phyloP scores from a whole-genome alignment of 2,888 invertebrate genomes.

The Cylindroiulus punctatus region DNA sequence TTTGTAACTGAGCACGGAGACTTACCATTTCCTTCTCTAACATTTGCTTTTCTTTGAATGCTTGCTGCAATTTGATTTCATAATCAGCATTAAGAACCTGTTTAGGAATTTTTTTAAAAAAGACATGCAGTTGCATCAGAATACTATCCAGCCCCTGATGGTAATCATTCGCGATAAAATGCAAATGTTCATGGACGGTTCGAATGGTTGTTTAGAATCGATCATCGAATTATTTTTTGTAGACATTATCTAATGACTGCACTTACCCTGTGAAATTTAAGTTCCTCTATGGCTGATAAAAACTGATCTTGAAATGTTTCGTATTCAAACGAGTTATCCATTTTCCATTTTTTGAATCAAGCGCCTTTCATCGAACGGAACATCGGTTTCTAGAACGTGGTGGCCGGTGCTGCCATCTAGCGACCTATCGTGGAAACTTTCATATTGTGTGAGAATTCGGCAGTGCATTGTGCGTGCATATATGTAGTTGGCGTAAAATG shows the following conservation, averaged over 20 bases:
- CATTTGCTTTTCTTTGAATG: constrained; percentile 3
- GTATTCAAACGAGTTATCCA: neutral
- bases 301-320: neutral
- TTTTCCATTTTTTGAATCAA: neutral
- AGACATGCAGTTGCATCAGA: neutral
- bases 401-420: neutral
- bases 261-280: constrained; percentile 6
- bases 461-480: no score
- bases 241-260: neutral
- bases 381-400: neutral
- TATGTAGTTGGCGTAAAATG: no score
- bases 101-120: neutral
- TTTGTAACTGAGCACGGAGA: no score
- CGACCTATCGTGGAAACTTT: neutral
- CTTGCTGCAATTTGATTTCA: neutral
- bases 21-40: constrained; percentile 9
- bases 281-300: neutral
- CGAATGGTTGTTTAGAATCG: no score
- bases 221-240: no score
- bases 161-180: no score
- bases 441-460: neutral
- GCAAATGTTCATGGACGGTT: no score
- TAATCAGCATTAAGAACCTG: neutral
- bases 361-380: neutral
- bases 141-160: neutral